phyloP scores from a whole-genome alignment of 2,113 vertebrate genomes.

The Grus americana region DNA sequence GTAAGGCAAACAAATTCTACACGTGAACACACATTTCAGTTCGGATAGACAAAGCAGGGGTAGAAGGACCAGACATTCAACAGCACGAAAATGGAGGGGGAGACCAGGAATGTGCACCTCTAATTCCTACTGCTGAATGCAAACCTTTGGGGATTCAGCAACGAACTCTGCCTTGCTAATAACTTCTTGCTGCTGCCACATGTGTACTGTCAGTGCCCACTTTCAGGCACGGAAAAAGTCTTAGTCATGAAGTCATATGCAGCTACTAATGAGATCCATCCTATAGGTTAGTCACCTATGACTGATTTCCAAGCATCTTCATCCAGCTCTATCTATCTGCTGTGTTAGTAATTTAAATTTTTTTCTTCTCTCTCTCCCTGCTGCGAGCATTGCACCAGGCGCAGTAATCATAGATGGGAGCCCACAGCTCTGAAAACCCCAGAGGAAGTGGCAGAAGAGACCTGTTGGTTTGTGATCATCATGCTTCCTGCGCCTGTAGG shows the following conservation, averaged over 20 bases:
- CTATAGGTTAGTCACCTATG: background rate
- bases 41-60: background rate
- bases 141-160: background rate
- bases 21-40: background rate
- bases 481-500: background rate
- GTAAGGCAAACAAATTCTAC: background rate
- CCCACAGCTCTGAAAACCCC: background rate
- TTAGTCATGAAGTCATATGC: background rate
- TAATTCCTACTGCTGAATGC: fast-evolving
- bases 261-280: background rate
- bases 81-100: fast-evolving
- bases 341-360: too few species aligned
- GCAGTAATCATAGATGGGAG: fast-evolving
- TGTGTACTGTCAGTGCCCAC: background rate
- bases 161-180: background rate
- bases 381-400: fast-evolving
- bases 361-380: background rate
- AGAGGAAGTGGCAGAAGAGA: background rate
- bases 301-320: background rate
- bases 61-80: background rate
- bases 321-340: background rate
- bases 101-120: background rate
- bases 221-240: background rate
- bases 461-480: background rate
- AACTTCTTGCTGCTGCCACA: background rate